Conservation (phyloP, 37 sponge, comb jelly and placozoan species). For the Haliclona indistincta region DNA sequence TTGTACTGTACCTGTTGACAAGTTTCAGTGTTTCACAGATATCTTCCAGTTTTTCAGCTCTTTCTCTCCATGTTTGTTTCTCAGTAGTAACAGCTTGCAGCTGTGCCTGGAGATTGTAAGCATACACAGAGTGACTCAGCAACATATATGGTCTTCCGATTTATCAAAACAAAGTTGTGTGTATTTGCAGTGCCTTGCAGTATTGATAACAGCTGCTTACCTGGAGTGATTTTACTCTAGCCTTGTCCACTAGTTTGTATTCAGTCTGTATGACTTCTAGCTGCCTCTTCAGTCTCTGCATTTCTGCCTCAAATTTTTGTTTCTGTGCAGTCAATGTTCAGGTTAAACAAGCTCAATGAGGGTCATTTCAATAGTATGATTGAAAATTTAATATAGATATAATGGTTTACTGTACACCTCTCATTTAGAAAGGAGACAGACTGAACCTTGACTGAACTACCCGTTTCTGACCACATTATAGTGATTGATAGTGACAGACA, state of each 20-base stretch:
- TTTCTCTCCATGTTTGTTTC: conserved; percentile 36
- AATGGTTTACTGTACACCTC: no score
- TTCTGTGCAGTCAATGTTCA: no score
- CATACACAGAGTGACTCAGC: background rate
- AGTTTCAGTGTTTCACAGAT: conserved; percentile 20
- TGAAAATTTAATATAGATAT: no score
- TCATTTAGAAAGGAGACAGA: no score
- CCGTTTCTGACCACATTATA: no score
- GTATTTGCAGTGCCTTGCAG: background rate
- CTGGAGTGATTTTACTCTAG: conserved; percentile 59
- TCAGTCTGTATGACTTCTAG: conserved; percentile 50
- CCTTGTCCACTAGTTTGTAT: conserved; percentile 57
- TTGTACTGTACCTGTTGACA: conserved; percentile 1
- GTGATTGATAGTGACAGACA: no score
- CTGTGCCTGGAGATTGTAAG: conserved; percentile 8
- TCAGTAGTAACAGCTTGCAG: conserved; percentile 36
- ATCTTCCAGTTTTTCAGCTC: conserved; percentile 51
- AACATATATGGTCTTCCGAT: background rate
- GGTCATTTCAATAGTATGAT: no score
- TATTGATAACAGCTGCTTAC: background rate
- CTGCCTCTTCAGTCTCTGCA: conserved; percentile 19
- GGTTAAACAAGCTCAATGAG: no score
- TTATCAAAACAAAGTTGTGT: conserved; percentile 43
- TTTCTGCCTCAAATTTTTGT: background rate
- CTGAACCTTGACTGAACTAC: no score